Evolutionary conservation across 2,888 invertebrate genomes (phyloP).

Genomic region (Lepetodrilus schrolli): DNA sequence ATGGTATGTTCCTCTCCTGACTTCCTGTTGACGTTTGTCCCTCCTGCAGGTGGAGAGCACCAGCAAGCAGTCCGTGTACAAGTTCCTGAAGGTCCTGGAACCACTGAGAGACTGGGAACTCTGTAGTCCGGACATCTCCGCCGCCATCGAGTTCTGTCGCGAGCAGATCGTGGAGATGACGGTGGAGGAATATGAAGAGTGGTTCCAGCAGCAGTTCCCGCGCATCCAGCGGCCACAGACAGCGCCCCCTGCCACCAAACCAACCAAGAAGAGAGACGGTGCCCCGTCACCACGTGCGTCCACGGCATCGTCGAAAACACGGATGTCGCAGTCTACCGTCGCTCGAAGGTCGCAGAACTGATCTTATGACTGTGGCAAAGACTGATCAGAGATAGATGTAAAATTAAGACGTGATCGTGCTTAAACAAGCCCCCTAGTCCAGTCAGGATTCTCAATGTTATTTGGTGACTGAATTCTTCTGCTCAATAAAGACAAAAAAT

Average conservation of each 20-base stretch:
- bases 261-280: not conserved
- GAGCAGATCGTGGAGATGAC: constrained; percentile 73
- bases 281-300: not conserved
- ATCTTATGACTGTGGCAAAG: not conserved
- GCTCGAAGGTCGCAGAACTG: constrained; percentile 27
- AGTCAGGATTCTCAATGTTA: no score
- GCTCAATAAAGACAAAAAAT: no score
- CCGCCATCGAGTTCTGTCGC: constrained; percentile 74
- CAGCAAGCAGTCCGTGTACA: constrained; percentile 71
- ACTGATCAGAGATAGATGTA: not conserved
- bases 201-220: constrained; percentile 72
- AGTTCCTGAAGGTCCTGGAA: constrained; percentile 72
- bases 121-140: constrained; percentile 72
- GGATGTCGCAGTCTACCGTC: constrained; percentile 18
- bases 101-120: constrained; percentile 74
- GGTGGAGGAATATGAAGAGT: constrained; percentile 73
- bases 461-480: no score
- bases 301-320: not conserved
- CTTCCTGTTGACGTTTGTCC: not conserved
- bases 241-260: constrained; percentile 51
- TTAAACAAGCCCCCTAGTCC: no score
- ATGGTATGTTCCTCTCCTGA: no score
- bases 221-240: constrained; percentile 67
- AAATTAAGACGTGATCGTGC: no score
- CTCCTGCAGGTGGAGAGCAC: constrained; percentile 68